Percentiles rank a stretch among this genome's conserved stretches.
Evolutionary conservation across 2,113 vertebrate genomes (phyloP).

Genomic region (Microtus montanus): DNA sequence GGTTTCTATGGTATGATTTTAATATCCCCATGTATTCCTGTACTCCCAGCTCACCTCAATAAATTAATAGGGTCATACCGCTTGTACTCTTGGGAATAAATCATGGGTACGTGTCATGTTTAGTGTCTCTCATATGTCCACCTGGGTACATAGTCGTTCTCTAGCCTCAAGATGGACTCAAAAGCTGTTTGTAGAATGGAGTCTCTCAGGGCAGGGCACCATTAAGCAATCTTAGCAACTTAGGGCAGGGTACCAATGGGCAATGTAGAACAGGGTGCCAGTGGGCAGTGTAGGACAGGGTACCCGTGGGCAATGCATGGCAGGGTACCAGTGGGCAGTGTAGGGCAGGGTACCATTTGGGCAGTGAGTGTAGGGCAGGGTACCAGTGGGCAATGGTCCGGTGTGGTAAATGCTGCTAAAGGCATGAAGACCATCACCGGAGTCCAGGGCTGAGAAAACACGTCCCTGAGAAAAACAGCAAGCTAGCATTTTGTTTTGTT

Average conservation of each 20-base stretch:
- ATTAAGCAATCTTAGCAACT: neutral
- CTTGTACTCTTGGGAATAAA: neutral
- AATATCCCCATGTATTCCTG: neutral
- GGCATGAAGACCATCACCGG: neutral
- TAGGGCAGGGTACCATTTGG: neutral
- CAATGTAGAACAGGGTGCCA: neutral
- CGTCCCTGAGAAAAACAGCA: neutral
- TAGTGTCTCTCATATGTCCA: neutral
- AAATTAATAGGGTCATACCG: neutral
- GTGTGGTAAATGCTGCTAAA: neutral
- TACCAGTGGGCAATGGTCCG: neutral
- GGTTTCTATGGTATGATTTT: neutral
- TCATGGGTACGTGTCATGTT: neutral
- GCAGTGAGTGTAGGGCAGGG: neutral
- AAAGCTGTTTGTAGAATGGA: neutral
- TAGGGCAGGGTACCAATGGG: neutral
- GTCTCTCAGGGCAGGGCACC: neutral
- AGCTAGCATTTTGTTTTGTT: neutral
- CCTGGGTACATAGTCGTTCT: neutral
- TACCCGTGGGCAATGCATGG: neutral
- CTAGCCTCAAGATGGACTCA: neutral
- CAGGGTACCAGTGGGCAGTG: neutral
- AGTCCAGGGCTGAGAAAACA: neutral
- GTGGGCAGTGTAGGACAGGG: neutral
- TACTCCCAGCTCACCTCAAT: neutral